phyloP scores from a whole-genome alignment of 2,888 invertebrate species.

The Campoletis raptor region DNA sequence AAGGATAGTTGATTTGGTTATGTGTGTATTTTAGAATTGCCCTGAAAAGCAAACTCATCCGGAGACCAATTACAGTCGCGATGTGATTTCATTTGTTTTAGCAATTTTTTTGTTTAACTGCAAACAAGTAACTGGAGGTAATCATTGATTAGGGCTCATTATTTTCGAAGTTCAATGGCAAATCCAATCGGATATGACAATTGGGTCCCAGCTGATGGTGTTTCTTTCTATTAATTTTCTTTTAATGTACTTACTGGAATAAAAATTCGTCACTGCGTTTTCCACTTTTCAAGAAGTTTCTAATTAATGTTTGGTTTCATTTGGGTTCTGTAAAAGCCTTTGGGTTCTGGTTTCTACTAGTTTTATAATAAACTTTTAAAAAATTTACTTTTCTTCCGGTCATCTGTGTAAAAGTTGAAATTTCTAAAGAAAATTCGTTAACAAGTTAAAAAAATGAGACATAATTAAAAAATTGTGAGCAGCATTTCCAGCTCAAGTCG shows the following conservation, averaged over 20 bases:
- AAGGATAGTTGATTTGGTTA: slow-evolving; percentile 33
- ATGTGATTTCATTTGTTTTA: slow-evolving; percentile 20
- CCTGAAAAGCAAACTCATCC: slow-evolving; percentile 65
- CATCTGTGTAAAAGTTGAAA: too few relatives aligned
- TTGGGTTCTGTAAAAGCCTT: too few relatives aligned
- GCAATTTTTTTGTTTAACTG: not conserved
- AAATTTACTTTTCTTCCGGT: too few relatives aligned
- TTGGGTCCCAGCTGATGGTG: too few relatives aligned
- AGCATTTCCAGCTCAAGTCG: too few relatives aligned
- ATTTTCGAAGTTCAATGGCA: not conserved
- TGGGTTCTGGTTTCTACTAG: not conserved
- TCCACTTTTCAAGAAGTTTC: not conserved
- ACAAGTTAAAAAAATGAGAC: too few relatives aligned
- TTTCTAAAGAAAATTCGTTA: too few relatives aligned
- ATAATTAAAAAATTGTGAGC: too few relatives aligned
- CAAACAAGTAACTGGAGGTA: not conserved
- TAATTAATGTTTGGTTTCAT: not conserved
- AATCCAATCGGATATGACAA: not conserved
- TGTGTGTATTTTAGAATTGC: slow-evolving; percentile 70
- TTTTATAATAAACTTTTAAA: too few relatives aligned
- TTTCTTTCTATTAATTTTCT: not conserved
- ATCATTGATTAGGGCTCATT: not conserved
- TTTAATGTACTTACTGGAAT: not conserved
- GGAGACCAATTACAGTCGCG: not conserved
- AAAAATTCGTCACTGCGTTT: not conserved